Percentiles rank a stretch among this genome's conserved stretches.
These are phyloP conservation scores for Nomada fucata DNA, from an alignment of 2,888 invertebrate species.

Conservation along the genomic window DNA sequence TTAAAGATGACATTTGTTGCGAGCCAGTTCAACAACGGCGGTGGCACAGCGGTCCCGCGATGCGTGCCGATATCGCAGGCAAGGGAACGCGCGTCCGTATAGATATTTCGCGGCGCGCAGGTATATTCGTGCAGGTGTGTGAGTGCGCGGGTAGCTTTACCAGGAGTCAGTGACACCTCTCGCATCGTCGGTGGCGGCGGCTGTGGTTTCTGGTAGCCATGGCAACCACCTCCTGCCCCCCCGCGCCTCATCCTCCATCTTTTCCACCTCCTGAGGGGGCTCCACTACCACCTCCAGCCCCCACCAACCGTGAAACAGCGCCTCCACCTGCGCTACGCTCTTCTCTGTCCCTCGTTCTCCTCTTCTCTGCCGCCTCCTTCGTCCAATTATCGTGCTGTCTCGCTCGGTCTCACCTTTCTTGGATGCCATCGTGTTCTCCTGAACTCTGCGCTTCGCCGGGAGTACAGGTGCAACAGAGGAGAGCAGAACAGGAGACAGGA, in stretches of 20 bases:
- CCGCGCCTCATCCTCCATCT: conserved; percentile 62
- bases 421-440: conserved; percentile 63
- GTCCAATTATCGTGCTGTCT: conserved; percentile 77
- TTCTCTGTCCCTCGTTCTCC: conserved; percentile 69
- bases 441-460: conserved; percentile 18
- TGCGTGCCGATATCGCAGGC: conserved; percentile 24
- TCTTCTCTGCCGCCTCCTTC: conserved; percentile 56
- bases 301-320: conserved; percentile 64
- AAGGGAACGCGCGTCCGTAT: conserved; percentile 24
- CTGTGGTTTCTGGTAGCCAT: conserved; percentile 83
- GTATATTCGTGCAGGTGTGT: conserved; percentile 60
- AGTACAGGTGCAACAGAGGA: conserved; percentile 51
- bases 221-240: conserved; percentile 78
- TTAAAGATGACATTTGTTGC: conserved; percentile 62
- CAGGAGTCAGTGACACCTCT: conserved; percentile 84
- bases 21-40: conserved; percentile 40
- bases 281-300: conserved; percentile 65
- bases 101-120: conserved; percentile 6
- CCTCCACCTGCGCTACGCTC: conserved; percentile 72
- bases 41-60: conserved; percentile 56
- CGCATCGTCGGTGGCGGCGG: conserved; percentile 80
- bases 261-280: conserved; percentile 65
- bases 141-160: conserved; percentile 72
- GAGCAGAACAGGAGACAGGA: conserved; percentile 25
- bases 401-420: conserved; percentile 66